phyloP scores from a whole-genome alignment of 2,113 vertebrate species.

The Dolichotis patagonum region DNA sequence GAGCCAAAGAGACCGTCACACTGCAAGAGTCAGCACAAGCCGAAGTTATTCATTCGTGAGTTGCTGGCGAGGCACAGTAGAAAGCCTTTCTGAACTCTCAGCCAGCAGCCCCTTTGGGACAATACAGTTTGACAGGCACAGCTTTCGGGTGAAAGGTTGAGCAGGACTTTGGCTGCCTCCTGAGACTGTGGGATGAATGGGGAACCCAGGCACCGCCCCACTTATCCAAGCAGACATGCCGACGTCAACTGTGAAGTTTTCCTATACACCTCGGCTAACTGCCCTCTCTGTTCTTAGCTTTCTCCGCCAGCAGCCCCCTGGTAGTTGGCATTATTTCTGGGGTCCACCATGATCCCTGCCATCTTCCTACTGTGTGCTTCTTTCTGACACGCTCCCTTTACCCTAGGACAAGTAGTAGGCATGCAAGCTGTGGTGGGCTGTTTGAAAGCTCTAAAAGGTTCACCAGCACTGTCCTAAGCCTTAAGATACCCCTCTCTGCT shows the following conservation, averaged over 20 bases:
- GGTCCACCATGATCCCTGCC: neutral
- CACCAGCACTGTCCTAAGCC: neutral
- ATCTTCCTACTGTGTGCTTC: neutral
- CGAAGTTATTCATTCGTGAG: neutral
- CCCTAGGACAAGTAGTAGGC: neutral
- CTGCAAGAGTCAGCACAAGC: neutral
- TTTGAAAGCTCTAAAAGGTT: neutral
- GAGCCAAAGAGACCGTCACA: neutral
- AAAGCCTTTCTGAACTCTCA: neutral
- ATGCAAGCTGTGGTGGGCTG: neutral
- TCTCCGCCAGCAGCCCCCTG: neutral
- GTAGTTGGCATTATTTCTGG: neutral
- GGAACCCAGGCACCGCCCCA: fast-evolving
- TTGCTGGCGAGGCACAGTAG: neutral
- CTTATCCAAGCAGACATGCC: too few species aligned
- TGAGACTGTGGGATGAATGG: too few species aligned
- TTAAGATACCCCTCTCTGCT: neutral
- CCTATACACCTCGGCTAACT: neutral
- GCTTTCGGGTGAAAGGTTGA: neutral
- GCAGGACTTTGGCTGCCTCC: neutral
- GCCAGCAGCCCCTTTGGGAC: too few species aligned
- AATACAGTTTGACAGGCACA: neutral
- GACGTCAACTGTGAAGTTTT: too few species aligned
- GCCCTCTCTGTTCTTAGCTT: neutral
- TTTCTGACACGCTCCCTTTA: neutral